Percentiles rank a stretch among this genome's conserved stretches.
These are phyloP conservation scores for Disparrhopalites patrizii DNA, from an alignment of 2,888 invertebrate species.

Conservation along the genomic window DNA sequence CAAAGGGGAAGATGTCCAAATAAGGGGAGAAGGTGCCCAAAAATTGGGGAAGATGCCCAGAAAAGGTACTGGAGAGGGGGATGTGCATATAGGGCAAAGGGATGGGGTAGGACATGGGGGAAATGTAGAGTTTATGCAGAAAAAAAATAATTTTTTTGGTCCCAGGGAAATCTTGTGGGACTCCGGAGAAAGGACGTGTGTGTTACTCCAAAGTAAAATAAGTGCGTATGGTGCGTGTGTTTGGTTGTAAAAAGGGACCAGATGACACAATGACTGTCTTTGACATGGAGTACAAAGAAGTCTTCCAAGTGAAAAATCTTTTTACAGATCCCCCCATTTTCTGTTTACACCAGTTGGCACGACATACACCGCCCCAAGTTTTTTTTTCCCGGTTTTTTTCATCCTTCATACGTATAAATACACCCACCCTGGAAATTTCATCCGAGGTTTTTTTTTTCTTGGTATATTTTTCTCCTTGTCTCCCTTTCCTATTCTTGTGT, in stretches of 20 bases:
- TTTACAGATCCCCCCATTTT: constrained; percentile 13
- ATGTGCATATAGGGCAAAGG: too few relatives aligned
- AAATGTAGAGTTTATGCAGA: too few relatives aligned
- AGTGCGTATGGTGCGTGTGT: neutral
- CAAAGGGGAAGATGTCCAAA: too few relatives aligned
- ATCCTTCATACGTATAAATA: neutral
- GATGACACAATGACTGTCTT: constrained; percentile 31
- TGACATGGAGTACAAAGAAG: constrained; percentile 32
- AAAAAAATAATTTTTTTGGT: too few relatives aligned
- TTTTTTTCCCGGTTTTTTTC: too few relatives aligned
- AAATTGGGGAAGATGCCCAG: too few relatives aligned
- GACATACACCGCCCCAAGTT: neutral
- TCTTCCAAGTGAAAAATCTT: constrained; percentile 33
- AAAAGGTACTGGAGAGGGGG: too few relatives aligned
- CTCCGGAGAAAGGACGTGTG: too few relatives aligned
- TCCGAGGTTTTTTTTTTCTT: neutral
- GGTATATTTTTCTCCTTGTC: neutral
- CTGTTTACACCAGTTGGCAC: constrained; percentile 17
- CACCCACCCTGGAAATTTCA: constrained; percentile 5
- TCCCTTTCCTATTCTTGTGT: too few relatives aligned
- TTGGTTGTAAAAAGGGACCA: constrained; percentile 9
- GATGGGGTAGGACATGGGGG: too few relatives aligned
- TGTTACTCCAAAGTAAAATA: neutral
- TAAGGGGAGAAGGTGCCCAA: too few relatives aligned
- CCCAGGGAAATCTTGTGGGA: too few relatives aligned